Conservation (phyloP, 2,888 invertebrate species). For the Caenorhabditis angaria region DNA sequence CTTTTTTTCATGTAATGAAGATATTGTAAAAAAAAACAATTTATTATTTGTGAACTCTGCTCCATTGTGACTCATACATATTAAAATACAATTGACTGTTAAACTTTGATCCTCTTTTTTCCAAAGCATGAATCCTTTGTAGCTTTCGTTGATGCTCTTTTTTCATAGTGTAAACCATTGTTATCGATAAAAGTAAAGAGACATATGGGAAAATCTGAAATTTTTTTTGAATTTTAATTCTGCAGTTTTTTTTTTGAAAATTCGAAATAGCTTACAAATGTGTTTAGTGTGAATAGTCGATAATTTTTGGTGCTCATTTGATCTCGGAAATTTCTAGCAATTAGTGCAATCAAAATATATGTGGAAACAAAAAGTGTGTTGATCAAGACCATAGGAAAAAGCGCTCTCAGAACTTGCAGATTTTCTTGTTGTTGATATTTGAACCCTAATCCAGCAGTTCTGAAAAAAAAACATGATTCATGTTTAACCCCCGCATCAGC, state of each 20-base stretch:
- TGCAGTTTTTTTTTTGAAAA: neutral
- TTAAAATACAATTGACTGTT: constrained; percentile 27
- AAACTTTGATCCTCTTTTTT: constrained; percentile 10
- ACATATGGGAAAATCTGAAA: constrained; percentile 40
- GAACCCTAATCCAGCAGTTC: constrained; percentile 19
- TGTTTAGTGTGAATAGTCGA: constrained; percentile 29
- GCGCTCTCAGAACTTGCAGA: constrained; percentile 27
- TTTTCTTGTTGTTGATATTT: constrained; percentile 42
- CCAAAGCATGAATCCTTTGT: constrained; percentile 5
- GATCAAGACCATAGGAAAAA: constrained; percentile 31
- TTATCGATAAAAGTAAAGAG: constrained; percentile 25
- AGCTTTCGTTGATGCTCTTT: constrained; percentile 22
- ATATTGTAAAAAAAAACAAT: neutral
- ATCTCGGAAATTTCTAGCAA: constrained; percentile 22
- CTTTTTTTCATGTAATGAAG: too few relatives aligned
- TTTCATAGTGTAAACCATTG: constrained; percentile 21
- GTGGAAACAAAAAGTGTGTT: constrained; percentile 29
- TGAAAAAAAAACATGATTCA: constrained; percentile 9
- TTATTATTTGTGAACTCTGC: neutral
- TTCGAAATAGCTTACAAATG: constrained; percentile 24
- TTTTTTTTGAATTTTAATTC: too few relatives aligned
- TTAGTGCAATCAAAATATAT: constrained; percentile 26
- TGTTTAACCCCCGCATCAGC: neutral
- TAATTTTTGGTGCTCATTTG: constrained; percentile 17
- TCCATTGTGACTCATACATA: constrained; percentile 36